Conservation (phyloP, 1,140 invertebrate species). For the Drosophila repletoides region DNA sequence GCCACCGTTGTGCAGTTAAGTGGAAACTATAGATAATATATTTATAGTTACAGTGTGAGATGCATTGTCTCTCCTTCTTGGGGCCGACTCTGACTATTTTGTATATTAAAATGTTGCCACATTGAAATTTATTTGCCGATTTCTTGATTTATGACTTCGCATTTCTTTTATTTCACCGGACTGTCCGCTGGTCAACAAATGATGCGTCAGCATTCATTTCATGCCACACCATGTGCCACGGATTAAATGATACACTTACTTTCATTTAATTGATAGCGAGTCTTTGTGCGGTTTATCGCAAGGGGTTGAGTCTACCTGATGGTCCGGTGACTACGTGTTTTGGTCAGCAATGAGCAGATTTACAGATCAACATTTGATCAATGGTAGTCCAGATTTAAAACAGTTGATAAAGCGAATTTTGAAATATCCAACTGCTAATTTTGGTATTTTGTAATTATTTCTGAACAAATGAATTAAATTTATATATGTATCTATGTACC, state of each 20-base stretch:
- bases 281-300: constrained; percentile 24
- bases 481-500: no score
- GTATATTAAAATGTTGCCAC: constrained; percentile 70
- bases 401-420: neutral
- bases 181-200: constrained; percentile 52
- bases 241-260: constrained; percentile 49
- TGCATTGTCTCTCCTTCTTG: constrained; percentile 24
- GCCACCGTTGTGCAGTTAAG: constrained; percentile 70
- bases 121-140: constrained; percentile 74
- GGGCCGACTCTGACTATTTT: constrained; percentile 40
- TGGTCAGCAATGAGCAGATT: constrained; percentile 20
- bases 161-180: constrained; percentile 42
- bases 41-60: constrained; percentile 59
- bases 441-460: no score
- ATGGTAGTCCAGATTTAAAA: neutral
- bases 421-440: neutral
- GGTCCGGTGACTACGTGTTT: constrained; percentile 5
- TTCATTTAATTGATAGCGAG: constrained; percentile 26
- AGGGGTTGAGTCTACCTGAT: neutral
- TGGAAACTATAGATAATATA: constrained; percentile 82
- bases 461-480: no score
- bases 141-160: constrained; percentile 71
- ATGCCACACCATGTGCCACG: constrained; percentile 55
- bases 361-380: neutral
- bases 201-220: constrained; percentile 70